Evolutionary conservation across 2,888 invertebrate genomes (phyloP).

Genomic region (Erebia aethiops): DNA sequence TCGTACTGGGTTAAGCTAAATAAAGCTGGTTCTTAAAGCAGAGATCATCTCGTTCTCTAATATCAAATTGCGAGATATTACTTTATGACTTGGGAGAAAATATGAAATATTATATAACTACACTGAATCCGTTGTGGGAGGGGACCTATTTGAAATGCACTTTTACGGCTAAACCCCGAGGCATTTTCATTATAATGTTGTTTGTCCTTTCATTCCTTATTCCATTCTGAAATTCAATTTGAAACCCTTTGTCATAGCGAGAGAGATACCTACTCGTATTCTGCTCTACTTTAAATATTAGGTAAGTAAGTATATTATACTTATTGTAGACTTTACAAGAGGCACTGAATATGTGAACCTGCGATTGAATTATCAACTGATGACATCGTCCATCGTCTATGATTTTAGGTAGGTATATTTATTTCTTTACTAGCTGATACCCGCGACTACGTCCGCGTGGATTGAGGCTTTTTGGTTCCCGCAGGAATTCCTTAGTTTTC

Average conservation of each 20-base stretch:
- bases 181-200: conserved; percentile 26
- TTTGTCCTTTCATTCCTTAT: conserved; percentile 22
- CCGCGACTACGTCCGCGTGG: too few species aligned
- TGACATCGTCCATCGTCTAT: too few species aligned
- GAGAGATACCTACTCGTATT: neutral
- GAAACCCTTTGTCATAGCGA: conserved; percentile 11
- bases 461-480: too few species aligned
- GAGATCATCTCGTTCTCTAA: neutral
- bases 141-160: conserved; percentile 21
- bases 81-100: neutral
- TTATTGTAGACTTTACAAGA: neutral
- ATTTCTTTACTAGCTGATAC: too few species aligned
- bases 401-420: too few species aligned
- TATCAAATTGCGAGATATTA: conserved; percentile 13
- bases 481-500: too few species aligned
- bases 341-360: neutral
- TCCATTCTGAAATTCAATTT: conserved; percentile 23
- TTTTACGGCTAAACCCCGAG: conserved; percentile 19
- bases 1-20: too few species aligned
- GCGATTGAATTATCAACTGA: too few species aligned
- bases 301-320: neutral
- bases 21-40: neutral
- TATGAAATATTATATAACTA: conserved; percentile 2
- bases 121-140: conserved; percentile 8
- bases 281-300: neutral